These are phyloP conservation scores for Erethizon dorsatum DNA, from an alignment of 2,797 vertebrate species.

Conservation along the genomic window DNA sequence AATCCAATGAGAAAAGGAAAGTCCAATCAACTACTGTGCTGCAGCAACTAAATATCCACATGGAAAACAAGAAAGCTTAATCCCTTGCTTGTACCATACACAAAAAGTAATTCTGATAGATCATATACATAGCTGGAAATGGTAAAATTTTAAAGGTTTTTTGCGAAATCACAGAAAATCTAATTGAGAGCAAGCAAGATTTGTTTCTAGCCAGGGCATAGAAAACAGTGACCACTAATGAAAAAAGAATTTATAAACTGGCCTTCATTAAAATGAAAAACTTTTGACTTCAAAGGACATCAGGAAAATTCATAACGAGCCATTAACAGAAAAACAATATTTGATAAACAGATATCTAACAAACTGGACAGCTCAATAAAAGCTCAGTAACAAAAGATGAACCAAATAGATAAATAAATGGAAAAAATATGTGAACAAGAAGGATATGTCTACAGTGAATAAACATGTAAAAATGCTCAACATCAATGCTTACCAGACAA, in stretches of 20 bases:
- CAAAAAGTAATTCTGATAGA: background rate
- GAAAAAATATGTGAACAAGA: background rate
- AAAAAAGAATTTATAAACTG: background rate
- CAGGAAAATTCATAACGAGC: background rate
- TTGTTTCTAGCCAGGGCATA: background rate
- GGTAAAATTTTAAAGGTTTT: background rate
- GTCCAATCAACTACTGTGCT: background rate
- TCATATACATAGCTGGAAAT: background rate
- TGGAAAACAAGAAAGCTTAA: background rate
- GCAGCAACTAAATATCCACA: background rate
- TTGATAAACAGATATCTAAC: background rate
- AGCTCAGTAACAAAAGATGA: slow-evolving; percentile 5
- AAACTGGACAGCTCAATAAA: background rate
- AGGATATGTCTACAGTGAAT: background rate
- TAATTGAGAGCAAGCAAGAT: background rate
- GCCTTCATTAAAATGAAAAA: background rate
- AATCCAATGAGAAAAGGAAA: background rate
- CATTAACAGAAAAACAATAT: background rate
- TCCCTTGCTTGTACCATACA: background rate
- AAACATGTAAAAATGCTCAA: background rate
- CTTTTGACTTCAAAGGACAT: background rate
- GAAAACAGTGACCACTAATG: background rate
- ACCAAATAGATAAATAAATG: background rate
- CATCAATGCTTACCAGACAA: background rate
- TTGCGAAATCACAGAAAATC: background rate